phyloP scores from a whole-genome alignment of 1,140 invertebrate genomes.

The Drosophila azteca region DNA sequence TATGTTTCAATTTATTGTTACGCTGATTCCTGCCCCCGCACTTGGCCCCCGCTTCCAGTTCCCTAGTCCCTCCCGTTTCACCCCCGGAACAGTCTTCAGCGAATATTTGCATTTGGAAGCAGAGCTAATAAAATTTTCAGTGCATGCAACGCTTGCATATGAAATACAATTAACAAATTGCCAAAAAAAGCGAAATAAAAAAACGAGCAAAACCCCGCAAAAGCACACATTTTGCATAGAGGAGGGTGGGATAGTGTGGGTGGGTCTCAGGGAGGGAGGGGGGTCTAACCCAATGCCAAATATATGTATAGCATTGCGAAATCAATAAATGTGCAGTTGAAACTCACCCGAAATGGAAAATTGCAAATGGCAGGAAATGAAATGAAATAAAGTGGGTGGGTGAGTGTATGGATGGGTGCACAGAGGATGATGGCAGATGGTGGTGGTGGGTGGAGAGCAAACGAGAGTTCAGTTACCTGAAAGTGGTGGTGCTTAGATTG shows the following conservation, averaged over 20 bases:
- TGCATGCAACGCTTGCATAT: slow-evolving; percentile 55
- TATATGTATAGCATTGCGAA: slow-evolving; percentile 53
- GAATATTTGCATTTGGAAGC: slow-evolving; percentile 32
- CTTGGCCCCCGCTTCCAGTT: not conserved
- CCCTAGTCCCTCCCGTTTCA: not conserved
- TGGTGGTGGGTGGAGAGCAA: slow-evolving; percentile 7
- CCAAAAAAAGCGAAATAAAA: not conserved
- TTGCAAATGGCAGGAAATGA: slow-evolving; percentile 57
- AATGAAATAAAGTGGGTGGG: slow-evolving; percentile 46
- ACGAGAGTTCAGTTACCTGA: slow-evolving; percentile 33
- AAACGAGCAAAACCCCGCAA: not conserved
- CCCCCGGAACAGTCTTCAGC: too few species aligned
- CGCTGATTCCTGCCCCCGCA: not conserved
- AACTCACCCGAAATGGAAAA: slow-evolving; percentile 48
- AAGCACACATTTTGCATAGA: slow-evolving; percentile 6
- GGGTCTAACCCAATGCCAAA: not conserved
- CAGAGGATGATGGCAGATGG: not conserved
- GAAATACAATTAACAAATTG: slow-evolving; percentile 72
- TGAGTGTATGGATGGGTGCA: not conserved
- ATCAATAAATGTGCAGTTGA: slow-evolving; percentile 62
- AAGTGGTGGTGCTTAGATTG: too few species aligned
- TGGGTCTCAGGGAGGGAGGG: too few species aligned
- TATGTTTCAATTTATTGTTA: slow-evolving; percentile 62
- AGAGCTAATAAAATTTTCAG: slow-evolving; percentile 58
- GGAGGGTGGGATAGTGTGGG: too few species aligned